Conservation (phyloP, 2,113 vertebrate species). For the Syngnathus scovelli region DNA sequence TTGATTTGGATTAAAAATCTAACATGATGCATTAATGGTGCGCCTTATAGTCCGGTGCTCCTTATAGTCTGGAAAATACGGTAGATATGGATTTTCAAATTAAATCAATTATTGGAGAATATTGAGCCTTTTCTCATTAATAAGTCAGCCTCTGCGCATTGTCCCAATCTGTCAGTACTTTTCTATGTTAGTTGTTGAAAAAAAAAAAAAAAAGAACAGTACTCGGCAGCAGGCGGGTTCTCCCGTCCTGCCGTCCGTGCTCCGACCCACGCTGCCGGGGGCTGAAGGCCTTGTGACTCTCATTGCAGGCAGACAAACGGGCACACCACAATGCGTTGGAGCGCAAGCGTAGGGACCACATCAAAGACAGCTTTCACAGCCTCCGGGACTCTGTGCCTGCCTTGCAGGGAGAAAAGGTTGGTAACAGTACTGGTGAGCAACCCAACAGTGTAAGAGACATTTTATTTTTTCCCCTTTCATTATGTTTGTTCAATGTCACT, state of each 20-base stretch:
- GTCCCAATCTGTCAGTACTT: not conserved
- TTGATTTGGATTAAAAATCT: no score
- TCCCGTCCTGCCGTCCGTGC: conserved; percentile 33
- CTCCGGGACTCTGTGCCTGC: conserved; percentile 94
- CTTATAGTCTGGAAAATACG: no score
- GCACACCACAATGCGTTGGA: conserved; percentile 99
- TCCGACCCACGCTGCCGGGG: conserved; percentile 33
- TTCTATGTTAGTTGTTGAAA: not conserved
- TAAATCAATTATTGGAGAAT: not conserved
- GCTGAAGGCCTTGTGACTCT: conserved; percentile 59
- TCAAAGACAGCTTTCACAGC: conserved; percentile 99
- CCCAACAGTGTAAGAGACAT: conserved; percentile 16
- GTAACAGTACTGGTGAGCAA: conserved; percentile 53
- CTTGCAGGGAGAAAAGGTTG: conserved; percentile 97
- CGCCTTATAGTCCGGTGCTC: no score
- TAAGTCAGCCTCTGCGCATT: not conserved
- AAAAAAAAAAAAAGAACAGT: not conserved
- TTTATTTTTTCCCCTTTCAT: conserved; percentile 13
- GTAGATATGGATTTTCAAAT: not conserved
- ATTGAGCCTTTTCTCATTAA: not conserved
- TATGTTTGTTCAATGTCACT: not conserved
- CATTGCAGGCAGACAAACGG: conserved; percentile 93
- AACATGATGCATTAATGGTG: no score
- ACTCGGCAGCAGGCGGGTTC: conserved; percentile 30
- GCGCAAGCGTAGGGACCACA: conserved; percentile 98